These are phyloP conservation scores for Oceanodroma leucorhoa DNA, from an alignment of 2,797 vertebrate species.

Conservation along the genomic window DNA sequence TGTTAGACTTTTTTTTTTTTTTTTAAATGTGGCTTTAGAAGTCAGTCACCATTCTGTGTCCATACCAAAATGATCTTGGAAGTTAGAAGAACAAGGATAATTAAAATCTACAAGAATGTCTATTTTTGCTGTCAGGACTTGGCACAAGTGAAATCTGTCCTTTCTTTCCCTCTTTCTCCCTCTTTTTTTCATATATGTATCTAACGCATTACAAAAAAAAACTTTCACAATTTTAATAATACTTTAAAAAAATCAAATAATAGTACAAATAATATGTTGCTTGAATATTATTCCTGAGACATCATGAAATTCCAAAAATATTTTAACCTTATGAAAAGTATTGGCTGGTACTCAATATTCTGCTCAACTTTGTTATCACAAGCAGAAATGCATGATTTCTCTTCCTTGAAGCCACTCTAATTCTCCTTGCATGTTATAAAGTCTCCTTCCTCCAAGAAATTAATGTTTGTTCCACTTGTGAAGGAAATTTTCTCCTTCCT, in stretches of 20 bases:
- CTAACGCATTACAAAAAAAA: accelerated
- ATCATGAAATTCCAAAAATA: background rate
- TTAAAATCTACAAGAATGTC: background rate
- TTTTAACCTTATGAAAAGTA: background rate
- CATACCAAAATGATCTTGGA: background rate
- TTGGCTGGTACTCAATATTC: background rate
- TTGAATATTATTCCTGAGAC: background rate
- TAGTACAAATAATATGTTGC: background rate
- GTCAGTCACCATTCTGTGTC: accelerated
- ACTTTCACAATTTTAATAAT: background rate
- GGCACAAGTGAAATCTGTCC: background rate
- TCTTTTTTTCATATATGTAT: background rate
- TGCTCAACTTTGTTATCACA: background rate
- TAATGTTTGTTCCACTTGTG: background rate
- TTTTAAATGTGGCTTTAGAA: background rate
- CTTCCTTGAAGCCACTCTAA: background rate
- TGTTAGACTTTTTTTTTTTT: background rate
- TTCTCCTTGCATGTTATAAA: background rate
- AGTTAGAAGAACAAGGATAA: background rate
- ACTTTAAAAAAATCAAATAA: background rate
- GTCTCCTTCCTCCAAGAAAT: constrained; percentile 6
- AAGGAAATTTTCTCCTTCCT: background rate
- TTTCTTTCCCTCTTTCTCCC: background rate
- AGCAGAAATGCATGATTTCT: background rate
- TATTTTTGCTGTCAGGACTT: background rate